Conservation (phyloP, 2,888 invertebrate genomes). For the Drosophila greeni region DNA sequence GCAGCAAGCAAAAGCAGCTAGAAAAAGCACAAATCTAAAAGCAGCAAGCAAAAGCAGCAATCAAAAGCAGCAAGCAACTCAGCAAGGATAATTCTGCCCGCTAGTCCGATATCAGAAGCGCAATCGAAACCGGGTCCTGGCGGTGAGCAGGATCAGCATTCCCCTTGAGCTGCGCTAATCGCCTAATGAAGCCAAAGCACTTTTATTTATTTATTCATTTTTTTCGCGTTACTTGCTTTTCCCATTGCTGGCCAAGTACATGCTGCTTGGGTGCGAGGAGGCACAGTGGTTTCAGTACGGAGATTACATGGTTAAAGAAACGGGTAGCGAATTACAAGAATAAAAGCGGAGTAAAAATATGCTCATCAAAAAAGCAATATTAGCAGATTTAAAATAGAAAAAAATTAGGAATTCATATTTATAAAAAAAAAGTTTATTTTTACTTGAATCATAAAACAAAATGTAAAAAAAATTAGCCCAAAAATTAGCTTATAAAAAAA, state of each 20-base stretch:
- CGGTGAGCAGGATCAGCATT: slow-evolving; percentile 23
- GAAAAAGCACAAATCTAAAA: not conserved
- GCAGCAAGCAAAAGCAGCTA: not conserved
- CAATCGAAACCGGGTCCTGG: slow-evolving; percentile 15
- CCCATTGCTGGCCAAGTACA: not conserved
- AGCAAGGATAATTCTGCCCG: not conserved
- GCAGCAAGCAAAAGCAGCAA: not conserved
- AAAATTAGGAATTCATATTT: too few species aligned
- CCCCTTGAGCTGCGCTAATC: slow-evolving; percentile 51
- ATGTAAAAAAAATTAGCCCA: too few species aligned
- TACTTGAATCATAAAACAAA: too few species aligned
- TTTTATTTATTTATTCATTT: slow-evolving; percentile 47
- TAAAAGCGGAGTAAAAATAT: too few species aligned
- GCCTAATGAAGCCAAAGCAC: slow-evolving; percentile 69
- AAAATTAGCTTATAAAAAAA: too few species aligned
- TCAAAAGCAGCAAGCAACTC: not conserved
- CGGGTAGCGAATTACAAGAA: not conserved
- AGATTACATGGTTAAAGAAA: not conserved
- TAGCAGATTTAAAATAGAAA: too few species aligned
- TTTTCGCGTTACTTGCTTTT: slow-evolving; percentile 16
- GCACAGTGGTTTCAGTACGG: slow-evolving; percentile 39
- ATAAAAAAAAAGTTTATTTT: too few species aligned
- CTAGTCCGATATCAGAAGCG: slow-evolving; percentile 13
- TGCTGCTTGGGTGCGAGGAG: slow-evolving; percentile 21
- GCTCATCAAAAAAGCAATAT: too few species aligned